Evolutionary conservation across 2,113 vertebrate genomes (phyloP).

Genomic region (Anseranas semipalmata): DNA sequence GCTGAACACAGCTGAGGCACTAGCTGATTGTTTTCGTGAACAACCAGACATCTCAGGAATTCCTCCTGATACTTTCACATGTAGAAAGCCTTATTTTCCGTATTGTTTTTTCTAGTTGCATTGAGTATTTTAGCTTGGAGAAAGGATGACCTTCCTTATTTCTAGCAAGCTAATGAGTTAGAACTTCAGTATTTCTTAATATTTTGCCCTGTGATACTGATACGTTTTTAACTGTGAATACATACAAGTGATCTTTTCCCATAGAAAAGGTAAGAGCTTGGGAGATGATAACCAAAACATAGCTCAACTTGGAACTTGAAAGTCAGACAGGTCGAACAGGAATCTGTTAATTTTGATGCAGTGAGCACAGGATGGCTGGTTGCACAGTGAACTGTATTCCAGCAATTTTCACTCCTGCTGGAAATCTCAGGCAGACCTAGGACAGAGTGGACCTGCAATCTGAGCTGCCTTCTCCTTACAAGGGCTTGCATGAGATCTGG

Average conservation of each 20-base stretch:
- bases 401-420: background rate
- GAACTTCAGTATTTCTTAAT: background rate
- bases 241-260: background rate
- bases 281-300: background rate
- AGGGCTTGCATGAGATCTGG: background rate
- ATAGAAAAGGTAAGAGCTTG: background rate
- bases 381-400: background rate
- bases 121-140: background rate
- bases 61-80: background rate
- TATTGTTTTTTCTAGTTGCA: background rate
- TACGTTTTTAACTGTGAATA: background rate
- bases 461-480: conserved; percentile 11
- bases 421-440: background rate
- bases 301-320: background rate
- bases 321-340: background rate
- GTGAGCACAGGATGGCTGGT: background rate
- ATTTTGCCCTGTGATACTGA: background rate
- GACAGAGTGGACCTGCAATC: background rate
- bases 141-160: background rate
- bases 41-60: background rate
- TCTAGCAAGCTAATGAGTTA: background rate
- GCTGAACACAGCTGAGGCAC: background rate
- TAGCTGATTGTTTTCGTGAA: background rate
- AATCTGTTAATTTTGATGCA: background rate
- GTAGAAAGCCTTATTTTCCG: background rate